These are phyloP conservation scores for Xestia ashworthii DNA, from an alignment of 2,888 invertebrate genomes.

Conservation along the genomic window DNA sequence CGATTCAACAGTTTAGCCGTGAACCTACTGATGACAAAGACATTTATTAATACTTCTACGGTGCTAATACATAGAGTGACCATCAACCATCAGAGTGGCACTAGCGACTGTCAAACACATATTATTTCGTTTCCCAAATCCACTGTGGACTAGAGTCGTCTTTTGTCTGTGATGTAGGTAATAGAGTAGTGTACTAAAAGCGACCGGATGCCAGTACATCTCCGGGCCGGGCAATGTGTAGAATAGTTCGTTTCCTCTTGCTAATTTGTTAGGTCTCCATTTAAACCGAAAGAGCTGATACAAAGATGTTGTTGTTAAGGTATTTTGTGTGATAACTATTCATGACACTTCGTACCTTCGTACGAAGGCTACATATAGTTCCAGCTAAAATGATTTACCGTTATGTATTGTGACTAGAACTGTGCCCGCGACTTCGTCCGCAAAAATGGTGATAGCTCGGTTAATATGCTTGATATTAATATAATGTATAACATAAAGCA, in stretches of 20 bases:
- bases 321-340: neutral
- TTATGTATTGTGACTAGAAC: neutral
- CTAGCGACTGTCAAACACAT: neutral
- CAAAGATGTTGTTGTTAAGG: no score
- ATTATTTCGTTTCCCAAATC: neutral
- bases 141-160: neutral
- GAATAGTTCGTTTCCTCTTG: neutral
- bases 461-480: no score
- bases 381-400: neutral
- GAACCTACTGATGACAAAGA: neutral
- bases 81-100: neutral
- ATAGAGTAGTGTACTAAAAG: constrained; percentile 3
- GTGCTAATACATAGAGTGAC: neutral
- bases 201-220: neutral
- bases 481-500: no score
- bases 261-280: neutral
- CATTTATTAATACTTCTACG: neutral
- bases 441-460: no score
- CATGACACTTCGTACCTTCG: no score
- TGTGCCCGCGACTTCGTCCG: no score
- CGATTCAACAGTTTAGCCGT: neutral
- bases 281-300: neutral
- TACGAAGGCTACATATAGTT: neutral
- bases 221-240: neutral
- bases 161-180: neutral